Evolutionary conservation across 2,113 vertebrate genomes (phyloP).

Genomic region (Rutilus rutilus): DNA sequence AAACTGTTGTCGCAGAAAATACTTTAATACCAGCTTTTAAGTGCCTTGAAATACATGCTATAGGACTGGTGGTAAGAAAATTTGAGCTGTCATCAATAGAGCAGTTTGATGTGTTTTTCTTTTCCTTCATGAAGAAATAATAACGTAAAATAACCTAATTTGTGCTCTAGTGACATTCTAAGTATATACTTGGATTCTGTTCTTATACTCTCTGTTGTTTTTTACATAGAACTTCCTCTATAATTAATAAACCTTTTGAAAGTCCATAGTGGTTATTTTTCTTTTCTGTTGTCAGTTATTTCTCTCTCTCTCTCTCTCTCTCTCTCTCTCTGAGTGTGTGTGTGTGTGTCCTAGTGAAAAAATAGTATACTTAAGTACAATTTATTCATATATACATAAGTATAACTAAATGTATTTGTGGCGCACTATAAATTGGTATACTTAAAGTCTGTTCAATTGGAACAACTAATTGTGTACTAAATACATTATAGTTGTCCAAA

Average conservation of each 20-base stretch:
- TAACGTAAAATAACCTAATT: neutral
- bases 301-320: too few relatives aligned
- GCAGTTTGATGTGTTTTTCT: neutral
- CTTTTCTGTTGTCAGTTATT: neutral
- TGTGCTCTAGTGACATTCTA: constrained; percentile 11
- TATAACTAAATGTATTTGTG: too few relatives aligned
- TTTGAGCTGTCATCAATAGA: neutral
- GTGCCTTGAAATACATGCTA: neutral
- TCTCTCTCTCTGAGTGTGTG: too few relatives aligned
- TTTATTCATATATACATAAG: too few relatives aligned
- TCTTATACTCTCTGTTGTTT: constrained; percentile 37
- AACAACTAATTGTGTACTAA: too few relatives aligned
- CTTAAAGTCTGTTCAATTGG: too few relatives aligned
- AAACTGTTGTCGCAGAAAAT: neutral
- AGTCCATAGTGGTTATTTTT: constrained; percentile 9
- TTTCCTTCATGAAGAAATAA: neutral
- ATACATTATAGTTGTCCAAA: too few relatives aligned
- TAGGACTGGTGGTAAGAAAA: neutral
- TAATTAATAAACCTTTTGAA: constrained; percentile 53
- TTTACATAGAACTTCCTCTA: constrained; percentile 30
- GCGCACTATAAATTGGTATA: too few relatives aligned
- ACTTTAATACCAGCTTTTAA: neutral
- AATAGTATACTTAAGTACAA: too few relatives aligned
- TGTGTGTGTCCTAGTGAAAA: too few relatives aligned
- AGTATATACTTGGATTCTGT: constrained; percentile 31